Percentiles rank a stretch among this genome's conserved stretches.
Conservation (phyloP, 1,140 invertebrate genomes). For the Ephestia elutella region DNA sequence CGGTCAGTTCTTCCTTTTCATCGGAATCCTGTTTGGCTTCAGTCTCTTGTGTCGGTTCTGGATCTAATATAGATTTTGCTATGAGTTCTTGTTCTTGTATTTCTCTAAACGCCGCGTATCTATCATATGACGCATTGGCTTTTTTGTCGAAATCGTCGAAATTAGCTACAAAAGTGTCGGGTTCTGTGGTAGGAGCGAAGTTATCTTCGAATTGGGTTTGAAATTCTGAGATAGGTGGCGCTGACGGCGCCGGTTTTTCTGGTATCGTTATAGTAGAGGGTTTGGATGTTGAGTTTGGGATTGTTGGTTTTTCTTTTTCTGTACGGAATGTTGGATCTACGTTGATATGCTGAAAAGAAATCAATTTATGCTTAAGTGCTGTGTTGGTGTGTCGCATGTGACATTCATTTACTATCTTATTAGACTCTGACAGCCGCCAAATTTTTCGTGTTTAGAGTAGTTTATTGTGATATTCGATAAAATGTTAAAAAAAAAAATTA, state of each 20-base stretch:
- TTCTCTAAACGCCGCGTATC: slow-evolving; percentile 90
- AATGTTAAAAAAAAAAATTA: slow-evolving; percentile 26
- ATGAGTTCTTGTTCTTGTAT: slow-evolving; percentile 82
- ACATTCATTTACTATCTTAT: too few relatives aligned
- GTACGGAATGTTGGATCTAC: slow-evolving; percentile 37
- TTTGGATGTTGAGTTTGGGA: slow-evolving; percentile 16
- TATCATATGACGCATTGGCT: slow-evolving; percentile 74
- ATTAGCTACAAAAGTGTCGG: slow-evolving; percentile 75
- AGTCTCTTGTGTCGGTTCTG: slow-evolving; percentile 37
- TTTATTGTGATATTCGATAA: too few relatives aligned
- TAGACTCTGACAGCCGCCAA: too few relatives aligned
- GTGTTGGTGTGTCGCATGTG: too few relatives aligned
- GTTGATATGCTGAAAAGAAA: slow-evolving; percentile 52
- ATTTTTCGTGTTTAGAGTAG: too few relatives aligned
- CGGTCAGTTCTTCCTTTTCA: slow-evolving; percentile 60
- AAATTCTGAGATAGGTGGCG: slow-evolving; percentile 38
- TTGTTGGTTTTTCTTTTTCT: slow-evolving; percentile 43
- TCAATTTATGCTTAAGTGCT: too few relatives aligned
- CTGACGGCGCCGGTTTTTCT: slow-evolving; percentile 19
- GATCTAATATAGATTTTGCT: slow-evolving; percentile 71
- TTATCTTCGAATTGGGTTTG: slow-evolving; percentile 77
- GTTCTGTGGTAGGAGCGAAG: slow-evolving; percentile 56
- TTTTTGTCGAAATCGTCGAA: slow-evolving; percentile 77
- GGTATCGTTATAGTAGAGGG: slow-evolving; percentile 12
- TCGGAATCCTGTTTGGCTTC: slow-evolving; percentile 65